A percentile compares a stretch with the other conserved stretches of the same genome.
These are phyloP conservation scores for Nannospalax galili DNA, from an alignment of 2,113 vertebrate genomes.

Conservation along the genomic window DNA sequence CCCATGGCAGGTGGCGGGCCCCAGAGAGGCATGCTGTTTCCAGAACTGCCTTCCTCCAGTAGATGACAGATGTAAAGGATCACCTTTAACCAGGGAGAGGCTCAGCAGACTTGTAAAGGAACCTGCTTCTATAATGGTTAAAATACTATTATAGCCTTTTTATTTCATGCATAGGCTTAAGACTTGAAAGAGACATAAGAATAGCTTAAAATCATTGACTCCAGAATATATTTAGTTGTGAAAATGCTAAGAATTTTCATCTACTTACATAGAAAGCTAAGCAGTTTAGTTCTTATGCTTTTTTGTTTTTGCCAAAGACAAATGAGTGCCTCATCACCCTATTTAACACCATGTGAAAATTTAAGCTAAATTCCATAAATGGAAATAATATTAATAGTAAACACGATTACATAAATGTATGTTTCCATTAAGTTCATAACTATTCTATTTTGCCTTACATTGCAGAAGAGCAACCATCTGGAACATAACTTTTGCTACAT, in stretches of 20 bases:
- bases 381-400: slow-evolving; percentile 50
- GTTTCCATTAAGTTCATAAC: neutral
- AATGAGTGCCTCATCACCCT: neutral
- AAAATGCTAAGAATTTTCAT: neutral
- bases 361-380: neutral
- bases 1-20: rapidly evolving
- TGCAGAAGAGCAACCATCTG: neutral
- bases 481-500: slow-evolving; percentile 8
- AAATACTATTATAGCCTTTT: neutral
- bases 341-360: slow-evolving; percentile 41
- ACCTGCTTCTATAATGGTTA: neutral
- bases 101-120: neutral
- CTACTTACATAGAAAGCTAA: slow-evolving; percentile 28
- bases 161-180: neutral
- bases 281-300: neutral
- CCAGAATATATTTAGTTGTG: neutral
- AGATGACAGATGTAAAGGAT: neutral
- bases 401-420: slow-evolving; percentile 47
- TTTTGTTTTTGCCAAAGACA: neutral
- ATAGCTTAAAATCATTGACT: neutral
- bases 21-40: rapidly evolving
- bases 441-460: slow-evolving; percentile 39
- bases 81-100: neutral
- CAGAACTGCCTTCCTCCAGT: neutral
- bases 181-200: slow-evolving; percentile 13